Conservation (phyloP, 2,113 vertebrate species). For the Chlorocebus sabaeus region DNA sequence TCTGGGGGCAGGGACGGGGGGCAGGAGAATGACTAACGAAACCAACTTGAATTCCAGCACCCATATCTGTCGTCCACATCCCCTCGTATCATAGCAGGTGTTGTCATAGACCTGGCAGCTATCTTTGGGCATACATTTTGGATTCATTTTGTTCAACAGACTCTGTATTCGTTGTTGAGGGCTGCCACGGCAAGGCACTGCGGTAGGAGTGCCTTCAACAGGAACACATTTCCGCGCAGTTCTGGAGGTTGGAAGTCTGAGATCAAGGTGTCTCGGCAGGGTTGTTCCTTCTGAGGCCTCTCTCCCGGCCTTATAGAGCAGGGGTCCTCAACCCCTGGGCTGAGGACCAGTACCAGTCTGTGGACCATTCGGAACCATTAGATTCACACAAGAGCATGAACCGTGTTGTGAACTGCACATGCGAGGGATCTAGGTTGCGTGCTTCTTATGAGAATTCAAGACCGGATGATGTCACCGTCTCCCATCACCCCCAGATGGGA, state of each 20-base stretch:
- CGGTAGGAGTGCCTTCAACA: rapidly evolving
- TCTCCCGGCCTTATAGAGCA: not conserved
- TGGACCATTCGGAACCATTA: too few relatives aligned
- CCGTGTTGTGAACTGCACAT: too few relatives aligned
- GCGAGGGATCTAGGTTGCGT: rapidly evolving
- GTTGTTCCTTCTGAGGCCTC: not conserved
- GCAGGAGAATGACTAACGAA: rapidly evolving
- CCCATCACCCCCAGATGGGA: too few relatives aligned
- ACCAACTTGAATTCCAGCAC: rapidly evolving
- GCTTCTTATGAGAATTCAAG: too few relatives aligned
- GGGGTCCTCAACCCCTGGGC: too few relatives aligned
- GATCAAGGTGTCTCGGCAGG: not conserved
- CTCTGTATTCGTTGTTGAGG: rapidly evolving
- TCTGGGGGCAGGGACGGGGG: rapidly evolving
- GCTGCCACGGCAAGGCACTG: rapidly evolving
- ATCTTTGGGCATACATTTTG: not conserved
- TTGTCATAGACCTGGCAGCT: not conserved
- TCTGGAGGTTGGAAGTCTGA: not conserved
- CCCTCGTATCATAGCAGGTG: too few relatives aligned
- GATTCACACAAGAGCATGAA: too few relatives aligned
- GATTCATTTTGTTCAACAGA: not conserved
- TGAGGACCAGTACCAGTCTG: too few relatives aligned
- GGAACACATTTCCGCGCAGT: not conserved
- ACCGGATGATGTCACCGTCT: too few relatives aligned
- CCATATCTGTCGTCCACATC: rapidly evolving